phyloP scores from a whole-genome alignment of 2,797 vertebrate genomes.

The Tolypeutes matacus region DNA sequence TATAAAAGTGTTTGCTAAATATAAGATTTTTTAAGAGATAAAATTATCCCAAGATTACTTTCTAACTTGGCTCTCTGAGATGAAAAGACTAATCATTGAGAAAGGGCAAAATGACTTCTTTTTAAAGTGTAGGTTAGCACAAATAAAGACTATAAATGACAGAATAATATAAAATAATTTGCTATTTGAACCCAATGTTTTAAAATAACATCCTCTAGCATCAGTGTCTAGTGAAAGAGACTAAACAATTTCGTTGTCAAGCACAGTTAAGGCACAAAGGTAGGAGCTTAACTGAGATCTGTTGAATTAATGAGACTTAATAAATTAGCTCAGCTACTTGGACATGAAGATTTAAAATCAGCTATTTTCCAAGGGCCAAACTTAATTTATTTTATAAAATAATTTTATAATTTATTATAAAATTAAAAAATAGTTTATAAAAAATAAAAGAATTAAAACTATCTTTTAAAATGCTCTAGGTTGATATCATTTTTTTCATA shows the following conservation, averaged over 20 bases:
- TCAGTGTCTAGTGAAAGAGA: neutral
- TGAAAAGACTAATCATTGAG: neutral
- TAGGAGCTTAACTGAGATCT: neutral
- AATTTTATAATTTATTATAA: too few species aligned
- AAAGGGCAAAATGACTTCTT: slow-evolving; percentile 12
- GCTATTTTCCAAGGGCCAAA: neutral
- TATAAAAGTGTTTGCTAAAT: slow-evolving; percentile 6
- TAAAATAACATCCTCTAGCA: neutral
- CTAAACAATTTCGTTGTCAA: neutral
- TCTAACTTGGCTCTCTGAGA: slow-evolving; percentile 30
- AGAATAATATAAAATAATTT: neutral
- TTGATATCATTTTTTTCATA: neutral
- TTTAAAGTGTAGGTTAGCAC: neutral
- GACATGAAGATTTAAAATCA: neutral
- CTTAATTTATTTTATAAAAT: slow-evolving; percentile 22
- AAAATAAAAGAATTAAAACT: neutral
- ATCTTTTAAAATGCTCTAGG: neutral
- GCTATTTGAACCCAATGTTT: neutral
- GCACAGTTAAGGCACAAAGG: neutral
- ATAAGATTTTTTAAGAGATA: slow-evolving; percentile 7
- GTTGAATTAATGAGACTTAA: neutral
- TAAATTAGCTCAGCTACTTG: neutral
- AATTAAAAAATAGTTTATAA: too few species aligned
- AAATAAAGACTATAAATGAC: slow-evolving; percentile 30
- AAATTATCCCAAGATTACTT: neutral